A percentile compares a stretch with the other conserved stretches of the same genome.
Evolutionary conservation across 2,113 vertebrate species (phyloP).

Genomic region (Pituophis catenifer): DNA sequence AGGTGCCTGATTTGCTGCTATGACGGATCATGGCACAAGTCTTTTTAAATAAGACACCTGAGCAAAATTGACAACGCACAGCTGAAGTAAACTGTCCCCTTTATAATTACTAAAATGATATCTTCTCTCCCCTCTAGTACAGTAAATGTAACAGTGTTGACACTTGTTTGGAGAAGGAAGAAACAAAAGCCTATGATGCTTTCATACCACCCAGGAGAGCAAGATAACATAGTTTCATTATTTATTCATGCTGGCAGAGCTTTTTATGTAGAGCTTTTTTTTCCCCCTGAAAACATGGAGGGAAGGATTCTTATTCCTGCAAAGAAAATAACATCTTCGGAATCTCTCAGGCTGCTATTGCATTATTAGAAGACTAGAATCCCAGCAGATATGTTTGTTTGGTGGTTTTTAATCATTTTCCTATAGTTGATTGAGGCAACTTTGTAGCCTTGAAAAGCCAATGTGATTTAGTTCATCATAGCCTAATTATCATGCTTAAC

Average conservation of each 20-base stretch:
- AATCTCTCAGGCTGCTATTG: background rate
- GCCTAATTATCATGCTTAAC: background rate
- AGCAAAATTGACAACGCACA: background rate
- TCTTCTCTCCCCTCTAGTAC: background rate
- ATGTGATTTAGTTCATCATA: background rate
- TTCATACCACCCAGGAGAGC: background rate
- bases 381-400: background rate
- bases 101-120: background rate
- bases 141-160: background rate
- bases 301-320: background rate
- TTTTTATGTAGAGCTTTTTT: background rate
- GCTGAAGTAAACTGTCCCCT: background rate
- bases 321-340: background rate
- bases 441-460: background rate
- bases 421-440: slow-evolving; percentile 1
- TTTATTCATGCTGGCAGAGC: background rate
- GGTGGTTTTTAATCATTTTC: background rate
- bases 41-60: background rate
- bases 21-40: background rate
- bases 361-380: background rate
- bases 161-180: background rate
- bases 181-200: background rate
- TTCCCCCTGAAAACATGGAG: background rate
- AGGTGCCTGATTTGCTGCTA: background rate
- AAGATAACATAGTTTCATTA: background rate